Conservation (phyloP, 2,113 vertebrate genomes). For the Toxostoma redivivum region DNA sequence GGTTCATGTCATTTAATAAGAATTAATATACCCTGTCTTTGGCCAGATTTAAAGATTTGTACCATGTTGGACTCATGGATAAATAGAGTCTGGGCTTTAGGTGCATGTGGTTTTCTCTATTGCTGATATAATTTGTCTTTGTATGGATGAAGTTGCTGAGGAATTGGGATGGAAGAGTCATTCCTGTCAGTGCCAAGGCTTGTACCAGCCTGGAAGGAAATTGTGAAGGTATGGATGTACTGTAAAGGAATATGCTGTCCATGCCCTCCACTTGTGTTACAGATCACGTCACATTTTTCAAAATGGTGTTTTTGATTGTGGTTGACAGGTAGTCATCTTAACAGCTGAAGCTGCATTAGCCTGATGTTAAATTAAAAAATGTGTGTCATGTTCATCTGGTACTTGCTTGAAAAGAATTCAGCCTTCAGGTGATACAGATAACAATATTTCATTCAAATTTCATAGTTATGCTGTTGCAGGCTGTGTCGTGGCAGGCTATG, state of each 20-base stretch:
- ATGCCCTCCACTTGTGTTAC: neutral
- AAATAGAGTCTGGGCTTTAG: neutral
- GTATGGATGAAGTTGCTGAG: neutral
- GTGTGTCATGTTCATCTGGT: neutral
- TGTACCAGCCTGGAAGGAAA: neutral
- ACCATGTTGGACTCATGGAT: neutral
- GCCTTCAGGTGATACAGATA: neutral
- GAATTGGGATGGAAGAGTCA: neutral
- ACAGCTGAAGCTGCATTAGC: conserved; percentile 4
- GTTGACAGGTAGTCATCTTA: conserved; percentile 31
- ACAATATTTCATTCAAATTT: conserved; percentile 13
- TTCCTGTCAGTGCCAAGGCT: neutral
- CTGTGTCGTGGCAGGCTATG: neutral
- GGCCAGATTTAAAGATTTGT: neutral
- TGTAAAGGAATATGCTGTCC: neutral
- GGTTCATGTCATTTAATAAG: neutral
- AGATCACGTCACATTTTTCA: neutral
- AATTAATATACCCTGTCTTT: neutral
- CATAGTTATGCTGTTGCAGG: neutral
- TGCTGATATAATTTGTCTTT: neutral
- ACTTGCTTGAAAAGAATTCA: conserved; percentile 4
- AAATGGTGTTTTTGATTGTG: neutral
- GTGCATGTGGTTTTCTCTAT: neutral
- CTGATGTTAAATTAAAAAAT: conserved; percentile 24
- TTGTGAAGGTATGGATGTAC: neutral